These are phyloP conservation scores for Agrilus mali DNA, from an alignment of 2,888 invertebrate species.

Conservation along the genomic window DNA sequence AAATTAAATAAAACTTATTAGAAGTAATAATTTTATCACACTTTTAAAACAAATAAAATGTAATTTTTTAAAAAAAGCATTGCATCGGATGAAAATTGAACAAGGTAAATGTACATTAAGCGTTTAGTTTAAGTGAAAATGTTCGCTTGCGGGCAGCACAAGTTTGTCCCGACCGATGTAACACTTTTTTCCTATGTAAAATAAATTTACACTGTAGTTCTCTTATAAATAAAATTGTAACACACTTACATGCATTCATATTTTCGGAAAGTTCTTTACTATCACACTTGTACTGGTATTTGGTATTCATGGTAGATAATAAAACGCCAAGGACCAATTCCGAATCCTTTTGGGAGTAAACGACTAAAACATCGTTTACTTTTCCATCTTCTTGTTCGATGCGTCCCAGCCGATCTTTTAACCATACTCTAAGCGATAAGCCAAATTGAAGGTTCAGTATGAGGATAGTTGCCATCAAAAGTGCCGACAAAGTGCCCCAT, in stretches of 20 bases:
- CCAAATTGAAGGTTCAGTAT: slow-evolving; percentile 43
- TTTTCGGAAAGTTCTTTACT: slow-evolving; percentile 30
- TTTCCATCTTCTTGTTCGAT: slow-evolving; percentile 39
- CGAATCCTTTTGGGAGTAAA: slow-evolving; percentile 49
- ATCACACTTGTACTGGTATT: slow-evolving; percentile 51
- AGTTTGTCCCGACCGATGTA: no score
- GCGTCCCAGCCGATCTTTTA: slow-evolving; percentile 37
- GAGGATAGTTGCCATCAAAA: slow-evolving; percentile 36
- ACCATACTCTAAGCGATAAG: slow-evolving; percentile 33
- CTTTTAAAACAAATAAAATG: no score
- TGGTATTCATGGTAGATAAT: slow-evolving; percentile 47
- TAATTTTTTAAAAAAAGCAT: no score
- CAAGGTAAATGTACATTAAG: no score
- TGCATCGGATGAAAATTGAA: no score
- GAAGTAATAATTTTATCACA: no score
- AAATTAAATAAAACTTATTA: slow-evolving; percentile 14
- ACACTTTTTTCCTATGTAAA: no score
- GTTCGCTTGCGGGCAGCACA: no score
- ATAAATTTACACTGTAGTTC: background rate
- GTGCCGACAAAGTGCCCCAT: slow-evolving; percentile 37
- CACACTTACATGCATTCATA: slow-evolving; percentile 20
- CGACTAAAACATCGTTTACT: slow-evolving; percentile 52
- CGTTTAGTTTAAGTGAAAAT: no score
- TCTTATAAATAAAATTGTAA: slow-evolving; percentile 5
- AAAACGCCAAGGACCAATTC: slow-evolving; percentile 49